These are phyloP conservation scores for Gallirallus australis DNA, from an alignment of 2,797 vertebrate genomes.

Conservation along the genomic window DNA sequence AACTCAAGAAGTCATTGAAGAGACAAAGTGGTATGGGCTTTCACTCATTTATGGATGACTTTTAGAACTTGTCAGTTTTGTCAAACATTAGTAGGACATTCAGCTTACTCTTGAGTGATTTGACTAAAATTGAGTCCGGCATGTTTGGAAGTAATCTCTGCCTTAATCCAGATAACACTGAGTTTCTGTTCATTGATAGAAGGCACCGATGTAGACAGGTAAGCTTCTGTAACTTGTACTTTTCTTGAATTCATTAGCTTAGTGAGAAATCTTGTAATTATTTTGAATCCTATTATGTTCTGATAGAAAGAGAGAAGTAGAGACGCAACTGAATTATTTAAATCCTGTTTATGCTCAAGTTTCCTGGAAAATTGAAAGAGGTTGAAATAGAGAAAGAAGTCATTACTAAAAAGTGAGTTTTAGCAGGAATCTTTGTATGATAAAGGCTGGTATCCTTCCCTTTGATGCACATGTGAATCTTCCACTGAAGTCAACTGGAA, in stretches of 20 bases:
- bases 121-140: neutral
- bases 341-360: constrained; percentile 52
- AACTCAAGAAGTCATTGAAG: neutral
- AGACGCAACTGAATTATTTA: constrained; percentile 27
- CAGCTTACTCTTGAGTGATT: neutral
- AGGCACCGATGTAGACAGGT: neutral
- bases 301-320: constrained; percentile 12
- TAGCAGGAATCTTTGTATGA: constrained; percentile 27
- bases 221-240: neutral
- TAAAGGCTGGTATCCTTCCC: neutral
- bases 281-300: constrained; percentile 38
- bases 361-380: constrained; percentile 40
- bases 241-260: constrained; percentile 17
- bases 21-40: neutral
- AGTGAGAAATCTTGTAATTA: constrained; percentile 18
- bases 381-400: constrained; percentile 7
- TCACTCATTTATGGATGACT: neutral
- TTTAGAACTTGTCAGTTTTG: neutral
- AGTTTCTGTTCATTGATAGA: neutral
- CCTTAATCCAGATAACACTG: constrained; percentile 4
- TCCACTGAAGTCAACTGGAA: constrained; percentile 55
- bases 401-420: neutral
- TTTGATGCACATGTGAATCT: neutral
- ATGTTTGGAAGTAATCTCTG: neutral
- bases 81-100: neutral